These are phyloP conservation scores for Hirtodrosophila confusa DNA, from an alignment of 2,888 invertebrate genomes.

Conservation along the genomic window DNA sequence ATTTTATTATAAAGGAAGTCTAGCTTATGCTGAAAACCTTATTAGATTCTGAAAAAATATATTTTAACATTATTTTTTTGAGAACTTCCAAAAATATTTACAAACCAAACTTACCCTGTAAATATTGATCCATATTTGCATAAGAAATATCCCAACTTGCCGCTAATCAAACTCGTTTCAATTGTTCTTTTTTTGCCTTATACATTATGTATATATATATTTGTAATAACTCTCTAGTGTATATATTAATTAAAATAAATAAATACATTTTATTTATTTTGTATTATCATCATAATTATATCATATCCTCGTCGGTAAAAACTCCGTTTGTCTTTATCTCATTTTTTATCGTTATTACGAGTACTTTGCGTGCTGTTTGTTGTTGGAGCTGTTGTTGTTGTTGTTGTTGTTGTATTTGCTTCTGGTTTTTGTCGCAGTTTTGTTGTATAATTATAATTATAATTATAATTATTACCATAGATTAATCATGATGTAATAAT, in stretches of 20 bases:
- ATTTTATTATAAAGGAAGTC: too few species aligned
- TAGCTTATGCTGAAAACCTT: too few species aligned
- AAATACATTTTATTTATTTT: slow-evolving; percentile 82
- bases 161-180: slow-evolving; percentile 3
- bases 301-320: slow-evolving; percentile 72
- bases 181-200: slow-evolving; percentile 67
- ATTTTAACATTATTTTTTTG: too few species aligned
- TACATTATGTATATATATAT: slow-evolving; percentile 80
- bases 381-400: slow-evolving; percentile 55
- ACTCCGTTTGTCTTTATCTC: slow-evolving; percentile 74
- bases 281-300: slow-evolving; percentile 59
- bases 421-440: slow-evolving; percentile 18
- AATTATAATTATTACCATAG: slow-evolving; percentile 62
- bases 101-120: too few species aligned
- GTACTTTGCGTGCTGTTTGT: slow-evolving; percentile 60
- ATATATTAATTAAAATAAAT: slow-evolving; percentile 84
- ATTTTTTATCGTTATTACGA: slow-evolving; percentile 60
- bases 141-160: not conserved
- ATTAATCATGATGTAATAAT: slow-evolving; percentile 68
- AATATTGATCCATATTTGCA: too few species aligned
- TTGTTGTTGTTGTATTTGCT: slow-evolving; percentile 17
- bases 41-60: too few species aligned
- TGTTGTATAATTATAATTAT: slow-evolving; percentile 58
- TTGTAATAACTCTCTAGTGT: slow-evolving; percentile 84
- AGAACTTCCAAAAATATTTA: too few species aligned